phyloP scores from a whole-genome alignment of 2,113 vertebrate species.

The Anhinga rufa region DNA sequence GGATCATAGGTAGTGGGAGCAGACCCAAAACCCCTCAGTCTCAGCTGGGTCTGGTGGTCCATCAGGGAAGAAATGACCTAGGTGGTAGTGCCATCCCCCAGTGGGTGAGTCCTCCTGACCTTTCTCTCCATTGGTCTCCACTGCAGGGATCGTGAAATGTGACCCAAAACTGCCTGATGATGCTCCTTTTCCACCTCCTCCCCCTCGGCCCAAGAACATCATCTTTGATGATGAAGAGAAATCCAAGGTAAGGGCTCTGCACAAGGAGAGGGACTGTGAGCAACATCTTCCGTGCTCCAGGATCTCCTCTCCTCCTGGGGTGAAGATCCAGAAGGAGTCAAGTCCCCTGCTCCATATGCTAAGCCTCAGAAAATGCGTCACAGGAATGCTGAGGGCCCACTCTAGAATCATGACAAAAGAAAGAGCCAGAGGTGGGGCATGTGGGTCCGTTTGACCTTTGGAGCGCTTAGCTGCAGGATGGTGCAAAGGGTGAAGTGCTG shows the following conservation, averaged over 20 bases:
- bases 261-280: neutral
- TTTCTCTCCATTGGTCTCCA: neutral
- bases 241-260: constrained; percentile 84
- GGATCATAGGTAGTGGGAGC: neutral
- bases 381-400: neutral
- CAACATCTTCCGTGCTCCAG: neutral
- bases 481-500: neutral
- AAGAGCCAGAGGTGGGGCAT: neutral
- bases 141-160: constrained; percentile 90
- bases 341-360: neutral
- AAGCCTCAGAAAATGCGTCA: neutral
- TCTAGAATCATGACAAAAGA: neutral
- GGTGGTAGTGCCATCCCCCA: neutral
- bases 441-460: neutral
- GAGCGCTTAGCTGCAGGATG: neutral
- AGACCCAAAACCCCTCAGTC: neutral
- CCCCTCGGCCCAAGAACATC: constrained; percentile 84
- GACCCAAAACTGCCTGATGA: constrained; percentile 89
- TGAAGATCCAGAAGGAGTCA: neutral
- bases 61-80: neutral
- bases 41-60: neutral
- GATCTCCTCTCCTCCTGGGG: neutral
- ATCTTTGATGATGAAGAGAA: constrained; percentile 98
- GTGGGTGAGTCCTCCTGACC: neutral
- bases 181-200: constrained; percentile 74